Percentiles rank a stretch among this genome's conserved stretches.
These are phyloP conservation scores for Menidia menidia DNA, from an alignment of 2,797 vertebrate genomes.

Conservation along the genomic window DNA sequence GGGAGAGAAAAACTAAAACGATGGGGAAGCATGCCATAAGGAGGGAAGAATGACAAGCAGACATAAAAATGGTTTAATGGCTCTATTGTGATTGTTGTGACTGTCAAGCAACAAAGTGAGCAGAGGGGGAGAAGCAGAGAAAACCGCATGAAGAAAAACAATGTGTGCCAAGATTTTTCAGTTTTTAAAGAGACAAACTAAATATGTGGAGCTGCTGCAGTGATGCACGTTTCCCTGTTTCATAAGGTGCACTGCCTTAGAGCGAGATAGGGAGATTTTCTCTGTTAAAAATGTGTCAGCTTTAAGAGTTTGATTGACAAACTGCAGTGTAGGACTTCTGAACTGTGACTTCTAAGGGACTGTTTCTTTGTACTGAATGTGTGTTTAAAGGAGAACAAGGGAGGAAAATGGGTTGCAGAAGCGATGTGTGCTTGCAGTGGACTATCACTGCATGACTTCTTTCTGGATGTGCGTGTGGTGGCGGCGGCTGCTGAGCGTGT, in stretches of 20 bases:
- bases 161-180: slow-evolving; percentile 1
- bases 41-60: slow-evolving; percentile 24
- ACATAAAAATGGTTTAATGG: slow-evolving; percentile 20
- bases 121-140: not conserved
- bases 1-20: slow-evolving; percentile 16
- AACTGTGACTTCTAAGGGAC: slow-evolving; percentile 69
- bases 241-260: slow-evolving; percentile 13
- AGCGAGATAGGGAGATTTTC: slow-evolving; percentile 57
- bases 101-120: slow-evolving; percentile 53
- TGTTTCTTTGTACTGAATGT: slow-evolving; percentile 64
- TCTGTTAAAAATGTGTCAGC: slow-evolving; percentile 60
- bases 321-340: slow-evolving; percentile 40
- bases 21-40: not conserved
- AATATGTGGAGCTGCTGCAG: slow-evolving; percentile 36
- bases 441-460: slow-evolving; percentile 68
- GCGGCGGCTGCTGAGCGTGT: slow-evolving; percentile 18
- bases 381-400: slow-evolving; percentile 13
- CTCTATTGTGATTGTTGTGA: slow-evolving; percentile 29
- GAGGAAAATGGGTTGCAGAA: slow-evolving; percentile 33
- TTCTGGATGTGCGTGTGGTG: slow-evolving; percentile 45
- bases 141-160: not conserved
- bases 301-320: slow-evolving; percentile 66
- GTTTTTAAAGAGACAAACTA: slow-evolving; percentile 15
- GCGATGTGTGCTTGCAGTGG: slow-evolving; percentile 42
- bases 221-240: slow-evolving; percentile 28